These are phyloP conservation scores for Muntiacus muntjak DNA, from an alignment of 2,113 vertebrate species.

Conservation along the genomic window DNA sequence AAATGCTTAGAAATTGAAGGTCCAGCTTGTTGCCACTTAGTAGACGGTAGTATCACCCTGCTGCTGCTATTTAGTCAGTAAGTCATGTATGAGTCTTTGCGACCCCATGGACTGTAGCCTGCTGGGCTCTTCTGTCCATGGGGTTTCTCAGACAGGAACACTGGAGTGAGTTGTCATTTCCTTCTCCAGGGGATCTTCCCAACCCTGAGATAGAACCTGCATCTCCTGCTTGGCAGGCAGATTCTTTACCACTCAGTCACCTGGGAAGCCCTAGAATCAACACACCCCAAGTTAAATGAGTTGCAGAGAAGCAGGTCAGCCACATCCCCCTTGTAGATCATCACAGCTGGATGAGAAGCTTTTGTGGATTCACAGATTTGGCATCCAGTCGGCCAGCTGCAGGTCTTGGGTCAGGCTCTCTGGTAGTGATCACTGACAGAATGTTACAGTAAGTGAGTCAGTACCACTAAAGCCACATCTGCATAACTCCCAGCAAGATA, in stretches of 20 bases:
- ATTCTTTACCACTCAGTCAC: background rate
- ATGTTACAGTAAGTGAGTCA: background rate
- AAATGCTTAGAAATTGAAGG: background rate
- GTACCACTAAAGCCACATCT: background rate
- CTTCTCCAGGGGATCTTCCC: background rate
- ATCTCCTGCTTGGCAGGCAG: background rate
- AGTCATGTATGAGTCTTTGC: background rate
- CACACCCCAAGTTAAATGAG: background rate
- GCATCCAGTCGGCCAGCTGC: background rate
- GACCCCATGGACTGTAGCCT: background rate
- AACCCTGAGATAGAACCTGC: background rate
- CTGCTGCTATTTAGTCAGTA: background rate
- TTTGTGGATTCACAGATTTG: background rate
- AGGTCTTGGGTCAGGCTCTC: background rate
- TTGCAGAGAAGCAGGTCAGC: background rate
- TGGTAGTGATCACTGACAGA: background rate
- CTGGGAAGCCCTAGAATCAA: background rate
- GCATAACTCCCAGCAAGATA: background rate
- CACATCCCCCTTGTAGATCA: too few species aligned
- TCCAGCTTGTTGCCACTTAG: background rate
- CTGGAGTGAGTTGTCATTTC: background rate
- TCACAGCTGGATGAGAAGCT: background rate
- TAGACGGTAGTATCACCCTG: background rate
- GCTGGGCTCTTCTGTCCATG: background rate
- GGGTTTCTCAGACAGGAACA: background rate